Percentiles rank a stretch among this genome's conserved stretches.
Conservation (phyloP, 2,113 vertebrate genomes). For the Aldabrachelys gigantea region DNA sequence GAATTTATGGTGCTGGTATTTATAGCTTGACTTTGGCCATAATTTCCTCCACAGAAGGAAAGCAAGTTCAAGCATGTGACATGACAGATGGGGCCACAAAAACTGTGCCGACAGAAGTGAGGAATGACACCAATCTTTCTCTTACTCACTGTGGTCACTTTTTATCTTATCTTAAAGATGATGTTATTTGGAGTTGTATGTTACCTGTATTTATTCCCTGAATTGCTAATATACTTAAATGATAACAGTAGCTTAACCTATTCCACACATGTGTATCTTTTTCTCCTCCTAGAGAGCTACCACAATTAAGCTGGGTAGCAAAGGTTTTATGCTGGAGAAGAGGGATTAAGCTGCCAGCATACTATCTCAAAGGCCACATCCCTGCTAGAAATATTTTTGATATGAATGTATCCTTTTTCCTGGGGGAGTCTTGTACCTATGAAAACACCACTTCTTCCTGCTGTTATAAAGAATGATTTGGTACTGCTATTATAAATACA, state of each 20-base stretch:
- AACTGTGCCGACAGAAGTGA: neutral
- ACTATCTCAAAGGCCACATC: neutral
- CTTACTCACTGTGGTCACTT: neutral
- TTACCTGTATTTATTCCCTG: slow-evolving; percentile 8
- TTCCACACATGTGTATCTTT: neutral
- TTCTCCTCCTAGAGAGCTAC: slow-evolving; percentile 17
- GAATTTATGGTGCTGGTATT: slow-evolving; percentile 30
- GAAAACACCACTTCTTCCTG: neutral
- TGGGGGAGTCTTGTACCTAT: neutral
- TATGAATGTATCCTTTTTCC: neutral
- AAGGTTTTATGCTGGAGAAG: slow-evolving; percentile 14
- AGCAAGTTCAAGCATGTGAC: slow-evolving; percentile 5
- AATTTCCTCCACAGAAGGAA: slow-evolving; percentile 23
- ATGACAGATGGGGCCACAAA: neutral
- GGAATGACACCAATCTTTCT: neutral
- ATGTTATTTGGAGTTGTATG: slow-evolving; percentile 32
- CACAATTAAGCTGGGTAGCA: neutral
- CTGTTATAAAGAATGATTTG: neutral
- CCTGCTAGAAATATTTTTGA: neutral
- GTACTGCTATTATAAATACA: neutral
- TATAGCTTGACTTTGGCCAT: neutral
- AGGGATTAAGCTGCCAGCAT: neutral
- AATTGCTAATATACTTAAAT: neutral
- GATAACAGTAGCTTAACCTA: neutral
- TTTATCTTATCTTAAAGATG: slow-evolving; percentile 35